Conservation (phyloP, 2,113 vertebrate species). For the Erpornis zantholeuca region DNA sequence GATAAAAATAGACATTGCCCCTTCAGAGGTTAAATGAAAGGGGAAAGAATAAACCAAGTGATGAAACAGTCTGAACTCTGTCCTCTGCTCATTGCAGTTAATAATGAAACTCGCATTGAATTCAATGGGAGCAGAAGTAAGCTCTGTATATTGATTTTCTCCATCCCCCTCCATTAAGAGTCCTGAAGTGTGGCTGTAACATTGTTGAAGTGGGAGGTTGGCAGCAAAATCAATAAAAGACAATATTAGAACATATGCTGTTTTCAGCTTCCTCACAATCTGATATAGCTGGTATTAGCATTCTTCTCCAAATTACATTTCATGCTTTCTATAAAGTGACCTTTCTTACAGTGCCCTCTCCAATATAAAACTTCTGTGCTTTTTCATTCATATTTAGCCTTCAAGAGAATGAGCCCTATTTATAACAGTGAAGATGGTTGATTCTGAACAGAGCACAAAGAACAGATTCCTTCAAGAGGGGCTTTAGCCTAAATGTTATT, state of each 20-base stretch:
- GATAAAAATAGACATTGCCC: background rate
- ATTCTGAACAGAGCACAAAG: background rate
- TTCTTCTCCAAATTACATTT: constrained; percentile 39
- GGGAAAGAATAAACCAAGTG: background rate
- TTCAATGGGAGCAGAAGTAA: constrained; percentile 41
- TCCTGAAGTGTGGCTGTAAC: constrained; percentile 53
- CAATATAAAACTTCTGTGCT: background rate
- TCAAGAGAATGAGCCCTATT: constrained; percentile 1
- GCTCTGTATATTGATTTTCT: constrained; percentile 70
- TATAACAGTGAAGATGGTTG: background rate
- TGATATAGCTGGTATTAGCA: constrained; percentile 46
- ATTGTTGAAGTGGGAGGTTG: constrained; percentile 61
- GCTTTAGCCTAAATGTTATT: background rate
- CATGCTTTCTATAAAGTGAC: constrained; percentile 24
- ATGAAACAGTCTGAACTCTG: constrained; percentile 42
- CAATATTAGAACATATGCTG: constrained; percentile 62
- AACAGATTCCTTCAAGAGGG: background rate
- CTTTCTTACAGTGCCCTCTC: constrained; percentile 33
- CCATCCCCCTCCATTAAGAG: constrained; percentile 56
- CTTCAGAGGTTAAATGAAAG: constrained; percentile 44
- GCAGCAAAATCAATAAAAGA: constrained; percentile 68
- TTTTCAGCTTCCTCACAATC: constrained; percentile 46
- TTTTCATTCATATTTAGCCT: background rate
- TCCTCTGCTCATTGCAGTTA: constrained; percentile 45
- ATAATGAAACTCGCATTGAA: constrained; percentile 38